Percentiles rank a stretch among this genome's conserved stretches.
phyloP scores from a whole-genome alignment of 2,113 vertebrate genomes.

The Aleadryas rufinucha region DNA sequence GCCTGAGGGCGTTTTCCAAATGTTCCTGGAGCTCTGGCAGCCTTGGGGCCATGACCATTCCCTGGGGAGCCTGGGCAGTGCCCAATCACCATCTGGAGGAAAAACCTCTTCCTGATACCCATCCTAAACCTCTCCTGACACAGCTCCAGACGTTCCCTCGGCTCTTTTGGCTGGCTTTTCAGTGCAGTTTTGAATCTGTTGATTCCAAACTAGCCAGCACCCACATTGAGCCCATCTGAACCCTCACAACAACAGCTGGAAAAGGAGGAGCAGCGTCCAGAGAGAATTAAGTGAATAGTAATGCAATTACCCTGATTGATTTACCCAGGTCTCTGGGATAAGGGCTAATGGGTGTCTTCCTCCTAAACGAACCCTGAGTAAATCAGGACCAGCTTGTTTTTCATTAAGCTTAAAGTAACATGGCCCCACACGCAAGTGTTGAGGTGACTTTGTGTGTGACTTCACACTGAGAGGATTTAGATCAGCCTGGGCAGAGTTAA shows the following conservation, averaged over 20 bases:
- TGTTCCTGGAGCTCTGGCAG: background rate
- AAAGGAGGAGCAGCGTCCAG: background rate
- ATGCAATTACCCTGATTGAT: slow-evolving; percentile 27
- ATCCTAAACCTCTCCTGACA: background rate
- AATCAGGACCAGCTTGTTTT: background rate
- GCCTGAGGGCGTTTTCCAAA: background rate
- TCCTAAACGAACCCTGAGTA: background rate
- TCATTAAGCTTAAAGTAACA: background rate
- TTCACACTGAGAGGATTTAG: background rate
- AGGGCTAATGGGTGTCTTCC: background rate
- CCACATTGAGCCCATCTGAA: background rate
- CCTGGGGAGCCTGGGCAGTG: background rate
- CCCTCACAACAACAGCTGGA: background rate
- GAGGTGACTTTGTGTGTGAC: background rate
- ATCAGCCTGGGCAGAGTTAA: background rate
- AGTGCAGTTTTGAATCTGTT: background rate
- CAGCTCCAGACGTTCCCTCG: background rate
- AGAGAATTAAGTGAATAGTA: background rate
- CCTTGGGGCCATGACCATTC: background rate
- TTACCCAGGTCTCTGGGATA: background rate
- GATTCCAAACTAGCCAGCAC: background rate
- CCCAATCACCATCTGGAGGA: background rate
- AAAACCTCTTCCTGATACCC: background rate
- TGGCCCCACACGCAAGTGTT: background rate
- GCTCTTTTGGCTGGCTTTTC: background rate